Evolutionary conservation across 2,888 invertebrate species (phyloP).

Genomic region (Deladenus siricidicola): DNA sequence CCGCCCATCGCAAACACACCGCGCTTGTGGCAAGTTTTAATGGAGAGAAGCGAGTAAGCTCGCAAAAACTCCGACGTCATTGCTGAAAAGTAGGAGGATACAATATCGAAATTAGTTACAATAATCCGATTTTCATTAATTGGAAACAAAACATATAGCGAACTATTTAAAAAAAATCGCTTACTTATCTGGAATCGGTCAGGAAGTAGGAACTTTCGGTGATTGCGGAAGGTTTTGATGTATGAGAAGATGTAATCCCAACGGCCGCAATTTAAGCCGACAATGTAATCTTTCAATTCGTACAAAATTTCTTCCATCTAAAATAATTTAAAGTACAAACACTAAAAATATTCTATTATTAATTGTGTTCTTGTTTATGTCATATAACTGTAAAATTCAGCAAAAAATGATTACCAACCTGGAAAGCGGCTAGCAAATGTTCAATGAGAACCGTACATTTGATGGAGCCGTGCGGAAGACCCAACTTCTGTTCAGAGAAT

Average conservation of each 20-base stretch:
- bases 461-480: slow-evolving; percentile 62
- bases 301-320: slow-evolving; percentile 65
- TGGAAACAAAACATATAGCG: too few relatives aligned
- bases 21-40: slow-evolving; percentile 55
- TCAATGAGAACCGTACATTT: slow-evolving; percentile 69
- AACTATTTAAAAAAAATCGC: not conserved
- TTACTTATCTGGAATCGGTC: slow-evolving; percentile 61
- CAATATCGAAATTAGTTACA: too few relatives aligned
- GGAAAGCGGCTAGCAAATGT: slow-evolving; percentile 65
- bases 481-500: slow-evolving; percentile 61
- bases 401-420: slow-evolving; percentile 40
- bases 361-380: not conserved
- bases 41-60: slow-evolving; percentile 61
- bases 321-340: slow-evolving; percentile 5
- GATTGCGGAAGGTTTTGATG: slow-evolving; percentile 56
- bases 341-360: not conserved
- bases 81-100: slow-evolving; percentile 41
- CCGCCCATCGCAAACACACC: slow-evolving; percentile 55
- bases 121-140: too few relatives aligned
- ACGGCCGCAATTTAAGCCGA: slow-evolving; percentile 68
- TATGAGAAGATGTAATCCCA: slow-evolving; percentile 63
- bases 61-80: slow-evolving; percentile 64
- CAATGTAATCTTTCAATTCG: slow-evolving; percentile 63
- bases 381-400: not conserved
- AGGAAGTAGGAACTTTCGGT: slow-evolving; percentile 62